Conservation (phyloP, 2,888 invertebrate genomes). For the Fissipunctia ypsillon region DNA sequence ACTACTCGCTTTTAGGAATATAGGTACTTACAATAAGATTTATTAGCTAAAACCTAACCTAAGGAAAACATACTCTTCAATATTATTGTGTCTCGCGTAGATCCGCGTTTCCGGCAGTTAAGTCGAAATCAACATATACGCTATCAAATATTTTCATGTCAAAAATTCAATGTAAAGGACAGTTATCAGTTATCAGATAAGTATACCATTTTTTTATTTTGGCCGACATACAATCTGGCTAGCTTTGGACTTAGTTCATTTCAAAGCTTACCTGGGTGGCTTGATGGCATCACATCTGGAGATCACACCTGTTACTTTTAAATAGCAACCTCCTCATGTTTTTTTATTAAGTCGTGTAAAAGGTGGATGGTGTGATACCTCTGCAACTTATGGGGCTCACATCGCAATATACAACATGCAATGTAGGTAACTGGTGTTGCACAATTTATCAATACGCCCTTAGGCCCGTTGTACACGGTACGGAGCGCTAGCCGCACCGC, state of each 20-base stretch:
- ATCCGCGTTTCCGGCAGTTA: too few relatives aligned
- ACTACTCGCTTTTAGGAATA: slow-evolving; percentile 42
- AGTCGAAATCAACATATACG: neutral
- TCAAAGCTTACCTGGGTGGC: neutral
- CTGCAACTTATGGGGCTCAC: neutral
- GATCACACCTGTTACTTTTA: neutral
- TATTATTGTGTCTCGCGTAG: too few relatives aligned
- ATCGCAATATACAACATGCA: neutral
- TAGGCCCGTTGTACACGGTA: neutral
- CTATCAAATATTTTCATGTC: slow-evolving; percentile 30
- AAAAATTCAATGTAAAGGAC: neutral
- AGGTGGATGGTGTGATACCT: neutral
- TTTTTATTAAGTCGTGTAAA: neutral
- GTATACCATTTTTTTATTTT: neutral
- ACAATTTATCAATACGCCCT: neutral
- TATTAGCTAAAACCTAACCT: slow-evolving; percentile 43
- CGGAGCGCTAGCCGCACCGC: too few relatives aligned
- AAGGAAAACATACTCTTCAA: slow-evolving; percentile 36
- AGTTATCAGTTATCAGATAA: neutral
- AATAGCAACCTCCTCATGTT: neutral
- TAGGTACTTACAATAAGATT: slow-evolving; percentile 47
- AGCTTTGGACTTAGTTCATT: neutral
- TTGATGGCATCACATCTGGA: neutral
- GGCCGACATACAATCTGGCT: neutral
- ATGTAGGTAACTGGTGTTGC: neutral